These are phyloP conservation scores for Callospermophilus lateralis DNA, from an alignment of 2,113 vertebrate species.

Conservation along the genomic window DNA sequence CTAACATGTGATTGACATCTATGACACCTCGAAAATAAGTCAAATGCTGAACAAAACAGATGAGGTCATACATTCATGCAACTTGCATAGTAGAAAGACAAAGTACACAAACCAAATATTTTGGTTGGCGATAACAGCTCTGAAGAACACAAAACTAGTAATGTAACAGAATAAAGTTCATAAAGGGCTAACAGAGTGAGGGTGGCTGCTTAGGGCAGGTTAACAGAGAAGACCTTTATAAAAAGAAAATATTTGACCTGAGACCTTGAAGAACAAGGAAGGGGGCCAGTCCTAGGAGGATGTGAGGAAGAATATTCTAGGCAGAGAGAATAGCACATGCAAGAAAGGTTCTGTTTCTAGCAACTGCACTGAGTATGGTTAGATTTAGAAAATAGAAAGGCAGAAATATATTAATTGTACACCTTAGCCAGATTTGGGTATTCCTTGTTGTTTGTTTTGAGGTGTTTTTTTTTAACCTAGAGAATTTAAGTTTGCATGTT, in stretches of 20 bases:
- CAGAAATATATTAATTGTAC: background rate
- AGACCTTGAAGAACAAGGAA: background rate
- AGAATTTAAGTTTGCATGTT: background rate
- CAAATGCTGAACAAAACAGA: background rate
- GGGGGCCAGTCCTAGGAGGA: fast-evolving
- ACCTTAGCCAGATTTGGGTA: background rate
- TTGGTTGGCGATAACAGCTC: background rate
- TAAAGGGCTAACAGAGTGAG: background rate
- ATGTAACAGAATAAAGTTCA: background rate
- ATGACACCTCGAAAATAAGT: background rate
- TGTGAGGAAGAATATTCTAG: background rate
- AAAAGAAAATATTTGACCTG: background rate
- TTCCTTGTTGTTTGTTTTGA: background rate
- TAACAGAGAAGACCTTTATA: background rate
- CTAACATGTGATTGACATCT: background rate
- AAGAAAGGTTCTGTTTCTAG: background rate
- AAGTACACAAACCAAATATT: background rate
- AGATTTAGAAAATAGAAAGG: background rate
- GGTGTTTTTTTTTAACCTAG: background rate
- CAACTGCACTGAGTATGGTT: background rate
- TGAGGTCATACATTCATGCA: background rate
- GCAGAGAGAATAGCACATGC: background rate
- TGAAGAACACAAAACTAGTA: background rate
- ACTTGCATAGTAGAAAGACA: background rate
- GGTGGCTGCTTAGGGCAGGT: background rate